phyloP scores from a whole-genome alignment of 2,888 invertebrate species.

The Apotomis capreana region DNA sequence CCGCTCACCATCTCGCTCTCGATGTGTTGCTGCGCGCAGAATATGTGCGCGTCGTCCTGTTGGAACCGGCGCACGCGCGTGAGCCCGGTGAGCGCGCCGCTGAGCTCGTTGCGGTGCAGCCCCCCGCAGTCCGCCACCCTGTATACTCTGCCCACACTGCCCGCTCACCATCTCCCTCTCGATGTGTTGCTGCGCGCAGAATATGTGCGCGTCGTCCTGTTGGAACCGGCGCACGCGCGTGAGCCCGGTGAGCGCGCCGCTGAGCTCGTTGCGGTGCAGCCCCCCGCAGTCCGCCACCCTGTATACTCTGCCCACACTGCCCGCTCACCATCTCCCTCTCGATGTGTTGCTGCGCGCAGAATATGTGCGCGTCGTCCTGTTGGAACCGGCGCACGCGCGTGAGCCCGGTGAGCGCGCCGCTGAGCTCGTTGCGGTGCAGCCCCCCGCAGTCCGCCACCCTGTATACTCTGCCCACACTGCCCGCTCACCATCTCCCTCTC shows the following conservation, averaged over 20 bases:
- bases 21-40: constrained; percentile 95
- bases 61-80: constrained; percentile 99
- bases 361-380: constrained; percentile 99
- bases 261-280: constrained; percentile 96
- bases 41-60: constrained; percentile 99
- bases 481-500: constrained; percentile 89
- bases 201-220: constrained; percentile 99
- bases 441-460: constrained; percentile 98
- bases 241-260: constrained; percentile 96
- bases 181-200: constrained; percentile 95
- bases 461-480: background rate
- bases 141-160: no score
- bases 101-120: constrained; percentile 96
- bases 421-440: constrained; percentile 96
- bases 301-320: background rate
- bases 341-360: constrained; percentile 95
- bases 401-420: constrained; percentile 96
- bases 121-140: constrained; percentile 98
- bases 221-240: constrained; percentile 99
- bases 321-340: constrained; percentile 89
- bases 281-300: constrained; percentile 98
- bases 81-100: constrained; percentile 96
- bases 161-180: constrained; percentile 88
- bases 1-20: constrained; percentile 88
- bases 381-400: constrained; percentile 99